Evolutionary conservation across 1,140 invertebrate genomes (phyloP), one percentile per base, ranked within the genome.

Genomic region (Acromyrmex echinatior): DNA sequence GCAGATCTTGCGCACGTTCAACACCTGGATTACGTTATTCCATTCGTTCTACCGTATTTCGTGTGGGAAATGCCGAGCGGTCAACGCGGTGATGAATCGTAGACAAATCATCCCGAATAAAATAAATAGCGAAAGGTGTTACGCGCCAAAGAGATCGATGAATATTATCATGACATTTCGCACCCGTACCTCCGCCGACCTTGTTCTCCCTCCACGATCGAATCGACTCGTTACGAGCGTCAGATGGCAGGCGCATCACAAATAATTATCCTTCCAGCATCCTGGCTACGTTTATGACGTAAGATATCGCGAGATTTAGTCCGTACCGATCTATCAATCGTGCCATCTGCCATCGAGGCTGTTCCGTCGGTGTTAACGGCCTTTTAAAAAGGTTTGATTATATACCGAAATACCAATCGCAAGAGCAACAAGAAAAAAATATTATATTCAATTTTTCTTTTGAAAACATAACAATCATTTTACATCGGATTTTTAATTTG

Each of bases 241-340:
- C 79, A 89, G 88, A 65, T 89, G 88, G 86, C 49, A 77, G 63
- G 80, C 71, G 86, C 81, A 63, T 56, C 76, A 49, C 53, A 74
- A 87, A 89, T 87, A 87, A 89, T 89, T 78, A 89, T 79, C 45
- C 76, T 71, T 84, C 74, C 79, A 65, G 73, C 71, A 58, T 87
- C 77, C 63, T 62, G 70, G 28, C 45, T 58, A 58, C 21, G 53
- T 87, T 87, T 87, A 87, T 87, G 86, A 87, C 56, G 65, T 78
- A 63, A 80, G 51, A 49, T 56, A 71, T 84, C 62, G 76, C 76
- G 66, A 66, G 66, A 86, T 88, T 78, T 86, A 86, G 77, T 62
- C 60, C 66, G 86, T 88, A 49, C 60, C 87, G 39, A 79, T 81
- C 71, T 77, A 68, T 63, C 88, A 90, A 90, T 86, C 74, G 70